Evolutionary conservation across 2,888 invertebrate species (phyloP).

Genomic region (Dynastes hyllus): DNA sequence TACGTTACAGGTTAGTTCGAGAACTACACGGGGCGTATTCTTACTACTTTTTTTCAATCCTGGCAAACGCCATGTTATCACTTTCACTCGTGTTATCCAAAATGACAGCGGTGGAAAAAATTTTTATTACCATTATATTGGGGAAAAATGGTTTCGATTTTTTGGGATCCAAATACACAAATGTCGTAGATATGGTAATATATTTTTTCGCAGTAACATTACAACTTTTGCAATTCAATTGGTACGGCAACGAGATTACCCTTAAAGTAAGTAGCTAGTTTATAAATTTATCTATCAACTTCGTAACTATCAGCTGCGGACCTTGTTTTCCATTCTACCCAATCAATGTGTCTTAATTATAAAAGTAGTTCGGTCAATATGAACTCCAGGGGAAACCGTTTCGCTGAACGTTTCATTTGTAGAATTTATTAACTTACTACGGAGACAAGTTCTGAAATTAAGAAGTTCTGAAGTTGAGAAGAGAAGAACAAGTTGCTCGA

Average conservation of each 20-base stretch:
- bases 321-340: too few relatives aligned
- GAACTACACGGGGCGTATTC: not conserved
- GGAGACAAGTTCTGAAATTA: too few relatives aligned
- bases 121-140: not conserved
- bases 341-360: too few relatives aligned
- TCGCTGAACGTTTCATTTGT: too few relatives aligned
- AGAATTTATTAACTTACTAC: not conserved
- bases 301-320: too few relatives aligned
- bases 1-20: constrained; percentile 8
- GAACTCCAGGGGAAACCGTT: too few relatives aligned
- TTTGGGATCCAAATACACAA: not conserved
- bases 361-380: too few relatives aligned
- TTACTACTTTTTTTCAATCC: not conserved
- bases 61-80: not conserved
- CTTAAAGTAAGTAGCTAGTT: constrained; percentile 5
- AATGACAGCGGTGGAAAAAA: not conserved
- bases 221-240: constrained; percentile 5
- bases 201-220: not conserved
- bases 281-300: not conserved
- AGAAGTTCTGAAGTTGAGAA: too few relatives aligned
- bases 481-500: too few relatives aligned
- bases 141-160: not conserved
- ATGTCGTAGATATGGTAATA: not conserved
- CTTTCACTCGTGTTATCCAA: constrained; percentile 1
- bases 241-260: constrained; percentile 20